A percentile compares a stretch with the other conserved stretches of the same genome.
phyloP scores from a whole-genome alignment of 2,888 invertebrate species.

The Frankliniella fusca region DNA sequence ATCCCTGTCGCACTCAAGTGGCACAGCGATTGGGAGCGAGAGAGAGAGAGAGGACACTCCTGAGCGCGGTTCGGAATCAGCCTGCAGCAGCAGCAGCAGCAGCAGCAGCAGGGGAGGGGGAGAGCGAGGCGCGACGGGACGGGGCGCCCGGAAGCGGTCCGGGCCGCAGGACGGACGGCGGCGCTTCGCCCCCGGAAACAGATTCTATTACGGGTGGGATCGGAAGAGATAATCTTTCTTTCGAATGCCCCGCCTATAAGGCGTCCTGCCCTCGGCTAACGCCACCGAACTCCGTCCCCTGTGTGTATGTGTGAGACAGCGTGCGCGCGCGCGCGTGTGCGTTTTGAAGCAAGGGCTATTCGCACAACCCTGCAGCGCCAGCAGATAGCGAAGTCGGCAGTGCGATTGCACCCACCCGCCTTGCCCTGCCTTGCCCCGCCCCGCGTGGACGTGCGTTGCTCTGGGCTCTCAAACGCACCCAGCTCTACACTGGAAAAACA shows the following conservation, averaged over 20 bases:
- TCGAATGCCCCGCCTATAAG: background rate
- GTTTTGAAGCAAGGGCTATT: background rate
- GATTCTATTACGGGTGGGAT: slow-evolving; percentile 4
- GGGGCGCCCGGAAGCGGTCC: background rate
- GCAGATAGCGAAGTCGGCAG: background rate
- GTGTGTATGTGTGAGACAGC: background rate
- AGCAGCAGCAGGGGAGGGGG: background rate
- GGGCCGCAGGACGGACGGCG: background rate
- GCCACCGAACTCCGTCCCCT: background rate
- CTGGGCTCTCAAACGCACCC: too few relatives aligned
- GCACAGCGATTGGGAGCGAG: too few relatives aligned
- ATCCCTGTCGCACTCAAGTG: too few relatives aligned
- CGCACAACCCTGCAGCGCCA: background rate
- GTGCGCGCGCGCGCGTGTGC: background rate
- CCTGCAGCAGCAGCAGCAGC: too few relatives aligned
- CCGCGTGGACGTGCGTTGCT: background rate
- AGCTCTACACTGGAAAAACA: too few relatives aligned
- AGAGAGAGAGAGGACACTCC: too few relatives aligned
- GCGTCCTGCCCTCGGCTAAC: background rate
- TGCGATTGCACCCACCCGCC: background rate
- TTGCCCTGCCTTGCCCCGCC: background rate
- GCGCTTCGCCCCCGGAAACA: slow-evolving; percentile 12
- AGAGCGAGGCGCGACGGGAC: too few relatives aligned
- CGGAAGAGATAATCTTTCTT: slow-evolving; percentile 20
- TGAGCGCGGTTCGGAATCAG: too few relatives aligned